Percentiles rank a stretch among this genome's conserved stretches.
phyloP scores from a whole-genome alignment of 35 echinoderm and acorn worm genomes.

The Lytechinus pictus region DNA sequence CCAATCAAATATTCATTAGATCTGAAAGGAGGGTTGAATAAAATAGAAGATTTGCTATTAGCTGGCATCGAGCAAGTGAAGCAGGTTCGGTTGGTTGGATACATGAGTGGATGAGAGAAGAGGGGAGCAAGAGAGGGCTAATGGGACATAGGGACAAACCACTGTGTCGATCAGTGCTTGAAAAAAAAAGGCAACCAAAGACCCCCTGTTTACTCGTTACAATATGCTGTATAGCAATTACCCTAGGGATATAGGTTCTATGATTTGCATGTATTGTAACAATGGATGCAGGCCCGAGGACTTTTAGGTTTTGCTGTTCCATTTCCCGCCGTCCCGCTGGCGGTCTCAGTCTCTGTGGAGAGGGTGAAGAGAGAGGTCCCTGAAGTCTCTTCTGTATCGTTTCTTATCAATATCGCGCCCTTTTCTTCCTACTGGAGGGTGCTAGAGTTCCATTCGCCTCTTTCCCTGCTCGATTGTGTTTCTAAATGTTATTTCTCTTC shows the following conservation, averaged over 20 bases:
- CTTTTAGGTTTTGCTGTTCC: constrained; percentile 52
- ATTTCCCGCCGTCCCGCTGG: constrained; percentile 35
- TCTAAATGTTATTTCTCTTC: constrained; percentile 67
- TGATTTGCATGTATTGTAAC: constrained; percentile 50
- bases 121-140: constrained; percentile 15
- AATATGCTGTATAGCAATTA: constrained; percentile 48
- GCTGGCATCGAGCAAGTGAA: constrained; percentile 23
- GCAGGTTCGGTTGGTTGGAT: constrained; percentile 34
- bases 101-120: constrained; percentile 17
- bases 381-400: not conserved
- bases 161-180: not conserved
- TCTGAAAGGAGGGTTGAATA: constrained; percentile 33
- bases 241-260: not conserved
- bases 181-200: not conserved
- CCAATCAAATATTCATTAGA: constrained; percentile 51
- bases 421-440: constrained; percentile 28
- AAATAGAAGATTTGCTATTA: constrained; percentile 16
- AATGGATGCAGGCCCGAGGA: constrained; percentile 45
- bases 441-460: constrained; percentile 36
- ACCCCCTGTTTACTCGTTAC: constrained; percentile 44
- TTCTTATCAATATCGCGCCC: constrained; percentile 41
- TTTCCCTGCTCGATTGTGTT: constrained; percentile 44
- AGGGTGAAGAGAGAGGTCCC: not conserved
- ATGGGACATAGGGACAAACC: not conserved
- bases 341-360: constrained; percentile 38